Percentiles rank a stretch among this genome's conserved stretches.
phyloP scores from a whole-genome alignment of 2,888 invertebrate species.

The Rhodophaea formosa region DNA sequence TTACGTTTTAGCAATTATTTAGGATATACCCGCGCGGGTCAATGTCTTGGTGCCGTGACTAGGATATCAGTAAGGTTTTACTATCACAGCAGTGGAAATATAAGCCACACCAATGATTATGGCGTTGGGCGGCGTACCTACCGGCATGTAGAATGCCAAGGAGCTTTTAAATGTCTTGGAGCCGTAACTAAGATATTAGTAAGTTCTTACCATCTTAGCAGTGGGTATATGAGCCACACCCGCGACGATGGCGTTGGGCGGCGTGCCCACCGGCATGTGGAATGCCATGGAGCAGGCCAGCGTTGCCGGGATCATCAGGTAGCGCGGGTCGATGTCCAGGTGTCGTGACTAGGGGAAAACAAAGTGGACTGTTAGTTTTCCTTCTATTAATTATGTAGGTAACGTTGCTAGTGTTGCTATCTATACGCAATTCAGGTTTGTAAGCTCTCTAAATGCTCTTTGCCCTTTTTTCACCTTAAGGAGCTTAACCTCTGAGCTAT shows the following conservation, averaged over 20 bases:
- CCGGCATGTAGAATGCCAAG: conserved; percentile 84
- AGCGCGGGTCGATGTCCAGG: conserved; percentile 90
- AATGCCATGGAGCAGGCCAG: conserved; percentile 95
- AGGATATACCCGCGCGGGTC: no score
- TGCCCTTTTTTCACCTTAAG: no score
- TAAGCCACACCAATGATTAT: conserved; percentile 92
- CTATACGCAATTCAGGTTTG: no score
- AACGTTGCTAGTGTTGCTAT: no score
- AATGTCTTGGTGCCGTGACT: no score
- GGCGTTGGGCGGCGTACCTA: conserved; percentile 97
- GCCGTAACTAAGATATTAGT: no score
- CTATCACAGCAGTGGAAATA: conserved; percentile 90
- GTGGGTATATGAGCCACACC: conserved; percentile 90
- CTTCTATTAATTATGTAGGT: no score
- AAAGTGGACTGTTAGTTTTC: not conserved
- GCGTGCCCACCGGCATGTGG: conserved; percentile 96
- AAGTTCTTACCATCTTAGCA: conserved; percentile 84
- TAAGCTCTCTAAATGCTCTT: no score
- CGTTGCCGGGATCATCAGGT: conserved; percentile 93
- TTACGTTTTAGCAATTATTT: no score
- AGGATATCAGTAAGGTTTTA: conserved; percentile 44
- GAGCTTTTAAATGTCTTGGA: no score
- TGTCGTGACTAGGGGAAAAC: conserved; percentile 82
- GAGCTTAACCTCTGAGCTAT: no score
- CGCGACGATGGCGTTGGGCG: conserved; percentile 96